Conservation (phyloP, 2,797 vertebrate species). For the Chanos chanos region DNA sequence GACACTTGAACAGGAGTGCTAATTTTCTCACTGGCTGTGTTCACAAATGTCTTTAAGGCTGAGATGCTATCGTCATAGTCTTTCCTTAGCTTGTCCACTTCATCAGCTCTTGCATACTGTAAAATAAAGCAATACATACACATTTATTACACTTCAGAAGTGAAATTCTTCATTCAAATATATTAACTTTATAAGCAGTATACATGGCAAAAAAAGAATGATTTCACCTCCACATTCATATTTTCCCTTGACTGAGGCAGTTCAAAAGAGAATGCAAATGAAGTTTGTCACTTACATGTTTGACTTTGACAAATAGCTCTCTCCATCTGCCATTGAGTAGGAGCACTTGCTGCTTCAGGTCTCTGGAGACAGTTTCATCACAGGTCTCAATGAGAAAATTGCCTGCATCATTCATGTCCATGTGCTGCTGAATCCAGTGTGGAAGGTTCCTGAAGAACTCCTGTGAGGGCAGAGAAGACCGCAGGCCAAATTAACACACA, state of each 20-base stretch:
- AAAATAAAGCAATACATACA: constrained; percentile 13
- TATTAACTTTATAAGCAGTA: no score
- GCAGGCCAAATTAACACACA: no score
- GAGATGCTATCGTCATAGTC: constrained; percentile 85
- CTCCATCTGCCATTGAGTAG: constrained; percentile 95
- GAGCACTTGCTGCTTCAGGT: constrained; percentile 93
- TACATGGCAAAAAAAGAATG: no score
- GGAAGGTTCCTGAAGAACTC: constrained; percentile 94
- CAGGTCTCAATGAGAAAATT: constrained; percentile 98
- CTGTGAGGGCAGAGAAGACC: constrained; percentile 54
- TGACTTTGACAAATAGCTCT: constrained; percentile 96
- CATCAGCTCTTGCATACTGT: constrained; percentile 92
- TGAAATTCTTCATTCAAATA: no score
- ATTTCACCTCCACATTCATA: neutral
- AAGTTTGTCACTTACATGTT: constrained; percentile 76
- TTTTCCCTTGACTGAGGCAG: neutral
- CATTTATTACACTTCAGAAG: neutral
- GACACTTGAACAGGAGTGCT: constrained; percentile 82
- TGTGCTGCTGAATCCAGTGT: constrained; percentile 95
- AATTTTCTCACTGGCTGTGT: constrained; percentile 83
- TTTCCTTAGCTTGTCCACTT: constrained; percentile 86
- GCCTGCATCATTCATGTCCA: constrained; percentile 95
- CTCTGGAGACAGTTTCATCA: constrained; percentile 91
- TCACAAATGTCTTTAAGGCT: constrained; percentile 82
- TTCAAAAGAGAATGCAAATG: no score